A percentile compares a stretch with the other conserved stretches of the same genome.
These are phyloP conservation scores for Tipula confusa DNA, from an alignment of 2,888 invertebrate genomes.

Conservation along the genomic window DNA sequence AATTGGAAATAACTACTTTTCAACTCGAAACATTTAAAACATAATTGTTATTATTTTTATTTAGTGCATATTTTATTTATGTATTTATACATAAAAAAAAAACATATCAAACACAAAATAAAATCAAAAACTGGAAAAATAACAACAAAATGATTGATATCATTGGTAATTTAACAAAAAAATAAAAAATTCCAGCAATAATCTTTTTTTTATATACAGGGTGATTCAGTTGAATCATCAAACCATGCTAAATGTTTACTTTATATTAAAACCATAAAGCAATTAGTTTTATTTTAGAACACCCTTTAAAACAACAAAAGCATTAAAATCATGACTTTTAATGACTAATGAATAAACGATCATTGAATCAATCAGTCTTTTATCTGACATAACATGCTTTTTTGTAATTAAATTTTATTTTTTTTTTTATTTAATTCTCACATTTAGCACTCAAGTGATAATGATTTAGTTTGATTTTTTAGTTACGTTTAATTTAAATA, in stretches of 20 bases:
- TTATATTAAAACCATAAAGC: too few relatives aligned
- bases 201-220: conserved; percentile 4
- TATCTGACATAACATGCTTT: conserved; percentile 3
- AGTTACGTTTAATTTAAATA: neutral
- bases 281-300: too few relatives aligned
- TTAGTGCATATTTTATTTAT: neutral
- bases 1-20: neutral
- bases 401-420: neutral
- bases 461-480: conserved; percentile 3
- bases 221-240: too few relatives aligned
- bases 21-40: neutral
- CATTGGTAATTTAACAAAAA: conserved; percentile 14
- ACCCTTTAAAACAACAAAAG: conserved; percentile 13
- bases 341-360: conserved; percentile 20
- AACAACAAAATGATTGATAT: conserved; percentile 20
- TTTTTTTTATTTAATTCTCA: neutral
- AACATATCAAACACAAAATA: neutral
- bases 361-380: conserved; percentile 20
- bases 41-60: neutral
- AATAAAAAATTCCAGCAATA: neutral
- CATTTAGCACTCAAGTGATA: conserved; percentile 25
- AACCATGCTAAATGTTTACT: too few relatives aligned
- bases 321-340: neutral
- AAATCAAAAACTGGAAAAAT: neutral
- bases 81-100: neutral